Conservation (phyloP, 2,113 vertebrate genomes). For the Ranitomeya imitator region DNA sequence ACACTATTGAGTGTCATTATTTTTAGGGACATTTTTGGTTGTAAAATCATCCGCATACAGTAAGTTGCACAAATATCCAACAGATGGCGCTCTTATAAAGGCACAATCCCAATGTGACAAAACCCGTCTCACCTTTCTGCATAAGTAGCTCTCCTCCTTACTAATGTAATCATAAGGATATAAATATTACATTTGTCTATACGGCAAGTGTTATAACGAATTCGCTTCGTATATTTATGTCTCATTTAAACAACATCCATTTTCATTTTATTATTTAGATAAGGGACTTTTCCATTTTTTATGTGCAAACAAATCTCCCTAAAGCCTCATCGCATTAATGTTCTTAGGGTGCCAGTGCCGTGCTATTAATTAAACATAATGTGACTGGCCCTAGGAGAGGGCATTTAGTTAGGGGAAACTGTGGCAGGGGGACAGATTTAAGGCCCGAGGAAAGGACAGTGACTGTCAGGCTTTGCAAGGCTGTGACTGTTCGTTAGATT, state of each 20-base stretch:
- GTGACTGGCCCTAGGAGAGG: slow-evolving; percentile 37
- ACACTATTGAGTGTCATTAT: neutral
- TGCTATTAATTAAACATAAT: slow-evolving; percentile 53
- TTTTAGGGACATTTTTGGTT: neutral
- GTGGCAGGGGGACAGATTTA: slow-evolving; percentile 49
- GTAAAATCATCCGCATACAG: neutral
- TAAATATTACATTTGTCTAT: slow-evolving; percentile 52
- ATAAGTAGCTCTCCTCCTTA: slow-evolving; percentile 39
- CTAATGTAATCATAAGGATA: slow-evolving; percentile 51
- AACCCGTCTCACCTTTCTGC: slow-evolving; percentile 51
- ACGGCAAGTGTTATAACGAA: slow-evolving; percentile 5
- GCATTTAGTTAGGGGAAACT: slow-evolving; percentile 51
- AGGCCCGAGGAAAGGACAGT: slow-evolving; percentile 53
- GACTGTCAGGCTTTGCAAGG: slow-evolving; percentile 46
- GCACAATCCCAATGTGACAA: slow-evolving; percentile 64
- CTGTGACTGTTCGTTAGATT: slow-evolving; percentile 57
- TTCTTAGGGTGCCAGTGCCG: slow-evolving; percentile 45
- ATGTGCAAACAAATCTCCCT: slow-evolving; percentile 43
- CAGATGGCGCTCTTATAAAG: slow-evolving; percentile 78
- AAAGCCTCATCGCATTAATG: slow-evolving; percentile 49
- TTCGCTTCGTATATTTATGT: slow-evolving; percentile 39
- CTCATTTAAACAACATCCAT: slow-evolving; percentile 52
- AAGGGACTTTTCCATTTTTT: slow-evolving; percentile 47
- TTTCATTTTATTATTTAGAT: slow-evolving; percentile 46
- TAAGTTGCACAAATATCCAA: slow-evolving; percentile 61